Base-by-base conservation (phyloP, 2,113 vertebrate species). In the Rhipidura dahli region DNA sequence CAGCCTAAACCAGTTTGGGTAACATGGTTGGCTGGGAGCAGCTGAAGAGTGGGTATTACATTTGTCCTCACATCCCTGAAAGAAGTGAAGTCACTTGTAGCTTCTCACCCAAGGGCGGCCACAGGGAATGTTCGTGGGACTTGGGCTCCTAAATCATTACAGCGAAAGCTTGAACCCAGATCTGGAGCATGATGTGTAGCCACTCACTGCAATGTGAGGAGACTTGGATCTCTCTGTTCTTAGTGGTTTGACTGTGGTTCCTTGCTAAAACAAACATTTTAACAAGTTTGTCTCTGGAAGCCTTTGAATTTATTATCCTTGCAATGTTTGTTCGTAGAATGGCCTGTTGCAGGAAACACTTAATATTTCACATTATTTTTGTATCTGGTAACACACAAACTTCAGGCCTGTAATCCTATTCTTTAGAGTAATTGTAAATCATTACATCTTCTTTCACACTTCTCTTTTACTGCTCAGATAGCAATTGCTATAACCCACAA, bases 241-340 rank as follows among this genome's bases (percentile, higher is more conserved):
- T 72, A 51, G 73, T 61, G 78, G 53, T 79, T 75, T 90, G 61
- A 87, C 33, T 89, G 77, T 65, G 37, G 70, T 59, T 92, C 47
- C 59, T 80, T 83, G 31, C 39, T 94, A 89, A 94, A 94, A 84
- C 39, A 94, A 56, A 73, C 31, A 70, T 61, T 83, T 92, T 73
- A 83, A 83, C 63, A 71, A 94, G 40, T 71, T 90, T 88, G 47
- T 54, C 35, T 89, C 64, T 89, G 49, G 31, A 89, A 84, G 49
- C 7, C 11, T 89, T 87, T 80, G 50, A 59, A 91, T 83, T 94
- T 77, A 69, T 80, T 68, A 49, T 37, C 17, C 53, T 78, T 76
- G 49, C 14, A 75, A 57, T 90, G 47, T 92, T 81, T 93, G 73
- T 65, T 91, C 81, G 60, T 70, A 71, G 68, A 94, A 82, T 35